Conservation (phyloP, 2,113 vertebrate genomes). For the Hemiprocne comata region DNA sequence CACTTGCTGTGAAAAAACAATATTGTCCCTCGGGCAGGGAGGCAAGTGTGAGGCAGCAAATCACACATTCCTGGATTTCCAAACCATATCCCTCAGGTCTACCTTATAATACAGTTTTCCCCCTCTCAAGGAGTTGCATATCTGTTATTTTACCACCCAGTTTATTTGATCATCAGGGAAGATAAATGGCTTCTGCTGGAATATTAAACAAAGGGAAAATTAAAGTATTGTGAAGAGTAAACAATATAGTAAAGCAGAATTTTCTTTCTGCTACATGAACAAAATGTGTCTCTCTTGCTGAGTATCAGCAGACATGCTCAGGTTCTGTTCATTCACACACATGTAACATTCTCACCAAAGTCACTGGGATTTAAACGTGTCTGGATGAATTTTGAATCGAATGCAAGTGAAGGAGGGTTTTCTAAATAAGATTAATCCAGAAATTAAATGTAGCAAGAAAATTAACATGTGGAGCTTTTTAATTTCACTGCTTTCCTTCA, state of each 20-base stretch:
- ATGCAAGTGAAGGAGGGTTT: neutral
- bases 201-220: conserved; percentile 74
- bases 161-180: conserved; percentile 69
- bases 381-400: neutral
- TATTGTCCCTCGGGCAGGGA: conserved; percentile 9
- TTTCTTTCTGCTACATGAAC: conserved; percentile 41
- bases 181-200: conserved; percentile 74
- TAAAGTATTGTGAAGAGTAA: conserved; percentile 49
- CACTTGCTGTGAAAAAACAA: neutral
- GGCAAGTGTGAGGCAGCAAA: conserved; percentile 20
- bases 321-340: neutral
- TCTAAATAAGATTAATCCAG: neutral
- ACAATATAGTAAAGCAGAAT: conserved; percentile 44
- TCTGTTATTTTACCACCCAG: conserved; percentile 61
- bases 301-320: neutral
- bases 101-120: neutral
- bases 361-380: neutral
- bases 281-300: neutral
- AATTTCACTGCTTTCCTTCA: neutral
- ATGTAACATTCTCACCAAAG: neutral
- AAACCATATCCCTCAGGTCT: neutral
- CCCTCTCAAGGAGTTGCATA: conserved; percentile 1
- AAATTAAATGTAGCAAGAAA: neutral
- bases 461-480: neutral
- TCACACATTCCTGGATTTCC: conserved; percentile 28